Evolutionary conservation across 1,140 invertebrate species (phyloP).

Genomic region (Andricus grossulariae): DNA sequence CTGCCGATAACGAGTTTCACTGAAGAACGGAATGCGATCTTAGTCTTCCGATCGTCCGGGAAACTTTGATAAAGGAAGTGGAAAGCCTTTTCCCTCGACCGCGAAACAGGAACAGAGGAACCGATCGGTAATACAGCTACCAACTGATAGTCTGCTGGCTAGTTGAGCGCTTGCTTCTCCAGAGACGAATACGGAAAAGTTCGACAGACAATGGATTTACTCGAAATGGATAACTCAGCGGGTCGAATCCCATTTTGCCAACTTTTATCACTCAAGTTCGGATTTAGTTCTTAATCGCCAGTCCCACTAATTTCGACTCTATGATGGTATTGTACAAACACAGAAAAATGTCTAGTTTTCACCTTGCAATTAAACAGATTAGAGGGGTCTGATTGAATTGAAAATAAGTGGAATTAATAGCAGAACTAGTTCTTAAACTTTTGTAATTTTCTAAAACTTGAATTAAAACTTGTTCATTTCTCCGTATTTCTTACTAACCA

Average conservation of each 20-base stretch:
- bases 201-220: background rate
- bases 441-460: no score
- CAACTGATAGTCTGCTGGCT: background rate
- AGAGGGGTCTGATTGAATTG: no score
- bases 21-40: background rate
- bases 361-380: no score
- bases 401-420: no score
- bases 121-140: slow-evolving; percentile 16
- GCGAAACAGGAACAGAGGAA: background rate
- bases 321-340: no score
- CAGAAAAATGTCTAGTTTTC: no score
- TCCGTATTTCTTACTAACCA: no score
- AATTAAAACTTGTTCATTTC: no score
- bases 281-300: background rate
- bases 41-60: background rate
- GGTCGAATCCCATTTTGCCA: background rate
- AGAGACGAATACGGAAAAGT: slow-evolving; percentile 5
- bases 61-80: slow-evolving; percentile 15
- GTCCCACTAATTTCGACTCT: background rate
- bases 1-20: slow-evolving; percentile 6
- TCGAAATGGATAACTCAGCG: background rate
- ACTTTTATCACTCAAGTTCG: background rate
- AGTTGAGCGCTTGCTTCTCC: slow-evolving; percentile 6
- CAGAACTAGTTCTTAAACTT: no score
- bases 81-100: background rate